Percentiles rank a stretch among this genome's conserved stretches.
These are phyloP conservation scores for Agriopis aurantiaria DNA, from an alignment of 2,888 invertebrate species.

Conservation along the genomic window DNA sequence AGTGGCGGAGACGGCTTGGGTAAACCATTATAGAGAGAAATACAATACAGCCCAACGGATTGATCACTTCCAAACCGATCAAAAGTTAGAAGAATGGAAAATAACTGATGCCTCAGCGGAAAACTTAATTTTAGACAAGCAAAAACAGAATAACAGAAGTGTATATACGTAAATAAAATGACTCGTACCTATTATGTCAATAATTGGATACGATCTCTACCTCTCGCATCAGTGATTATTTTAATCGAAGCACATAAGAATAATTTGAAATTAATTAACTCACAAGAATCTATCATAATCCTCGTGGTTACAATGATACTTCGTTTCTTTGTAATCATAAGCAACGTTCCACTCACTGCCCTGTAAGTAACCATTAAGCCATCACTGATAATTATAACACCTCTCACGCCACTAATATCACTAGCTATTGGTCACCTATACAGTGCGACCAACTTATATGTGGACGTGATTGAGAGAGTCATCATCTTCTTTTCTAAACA, in stretches of 20 bases:
- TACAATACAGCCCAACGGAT: no score
- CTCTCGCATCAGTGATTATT: neutral
- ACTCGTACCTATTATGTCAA: neutral
- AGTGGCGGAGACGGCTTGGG: no score
- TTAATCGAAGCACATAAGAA: neutral
- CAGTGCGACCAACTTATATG: neutral
- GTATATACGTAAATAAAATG: no score
- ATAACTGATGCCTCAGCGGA: no score
- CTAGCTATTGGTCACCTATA: slow-evolving; percentile 10
- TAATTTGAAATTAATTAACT: slow-evolving; percentile 10
- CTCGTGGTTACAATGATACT: neutral
- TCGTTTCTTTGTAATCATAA: slow-evolving; percentile 6
- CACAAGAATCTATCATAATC: neutral
- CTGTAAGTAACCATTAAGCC: slow-evolving; percentile 21
- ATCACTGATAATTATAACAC: slow-evolving; percentile 29
- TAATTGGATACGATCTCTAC: neutral
- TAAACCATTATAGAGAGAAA: no score
- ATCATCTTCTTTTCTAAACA: neutral
- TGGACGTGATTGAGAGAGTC: neutral
- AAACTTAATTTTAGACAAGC: no score
- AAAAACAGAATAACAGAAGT: no score
- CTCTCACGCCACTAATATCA: slow-evolving; percentile 14
- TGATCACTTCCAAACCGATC: no score
- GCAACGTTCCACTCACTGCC: slow-evolving; percentile 13
- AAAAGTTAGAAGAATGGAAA: no score